Evolutionary conservation across 2,113 vertebrate species (phyloP).

Genomic region (Anser cygnoides): DNA sequence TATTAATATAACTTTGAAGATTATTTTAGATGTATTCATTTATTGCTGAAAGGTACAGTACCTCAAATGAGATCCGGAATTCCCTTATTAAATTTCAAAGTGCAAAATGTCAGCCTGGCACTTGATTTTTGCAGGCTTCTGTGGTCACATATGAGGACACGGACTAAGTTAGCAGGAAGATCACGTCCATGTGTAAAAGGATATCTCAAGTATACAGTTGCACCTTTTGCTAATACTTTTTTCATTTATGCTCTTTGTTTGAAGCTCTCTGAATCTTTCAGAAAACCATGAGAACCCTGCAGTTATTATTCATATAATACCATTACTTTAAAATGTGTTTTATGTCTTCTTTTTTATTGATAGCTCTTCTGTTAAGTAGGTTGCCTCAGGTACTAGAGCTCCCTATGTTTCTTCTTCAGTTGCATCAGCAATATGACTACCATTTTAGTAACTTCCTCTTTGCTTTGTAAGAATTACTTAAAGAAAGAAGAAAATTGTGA

Average conservation of each 20-base stretch:
- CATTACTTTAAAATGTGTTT: background rate
- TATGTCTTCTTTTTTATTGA: background rate
- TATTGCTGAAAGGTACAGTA: background rate
- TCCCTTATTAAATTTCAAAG: conserved; percentile 16
- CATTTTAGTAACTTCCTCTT: background rate
- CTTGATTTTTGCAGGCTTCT: conserved; percentile 28
- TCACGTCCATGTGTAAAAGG: background rate
- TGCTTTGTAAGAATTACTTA: background rate
- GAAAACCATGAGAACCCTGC: background rate
- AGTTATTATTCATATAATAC: background rate
- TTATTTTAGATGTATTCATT: background rate
- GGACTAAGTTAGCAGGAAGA: background rate
- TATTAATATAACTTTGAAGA: background rate
- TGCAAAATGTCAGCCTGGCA: background rate
- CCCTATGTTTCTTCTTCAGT: background rate
- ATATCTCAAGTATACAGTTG: background rate
- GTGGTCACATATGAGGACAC: background rate
- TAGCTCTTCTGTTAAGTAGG: background rate
- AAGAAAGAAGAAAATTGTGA: background rate
- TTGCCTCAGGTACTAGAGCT: background rate
- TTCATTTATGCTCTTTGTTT: conserved; percentile 3
- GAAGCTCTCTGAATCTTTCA: background rate
- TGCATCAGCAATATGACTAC: background rate
- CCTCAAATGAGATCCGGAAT: conserved; percentile 18
- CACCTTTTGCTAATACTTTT: background rate